A percentile compares a stretch with the other conserved stretches of the same genome.
Evolutionary conservation across 2,797 vertebrate genomes (phyloP).

Genomic region (Uromys caudimaculatus): DNA sequence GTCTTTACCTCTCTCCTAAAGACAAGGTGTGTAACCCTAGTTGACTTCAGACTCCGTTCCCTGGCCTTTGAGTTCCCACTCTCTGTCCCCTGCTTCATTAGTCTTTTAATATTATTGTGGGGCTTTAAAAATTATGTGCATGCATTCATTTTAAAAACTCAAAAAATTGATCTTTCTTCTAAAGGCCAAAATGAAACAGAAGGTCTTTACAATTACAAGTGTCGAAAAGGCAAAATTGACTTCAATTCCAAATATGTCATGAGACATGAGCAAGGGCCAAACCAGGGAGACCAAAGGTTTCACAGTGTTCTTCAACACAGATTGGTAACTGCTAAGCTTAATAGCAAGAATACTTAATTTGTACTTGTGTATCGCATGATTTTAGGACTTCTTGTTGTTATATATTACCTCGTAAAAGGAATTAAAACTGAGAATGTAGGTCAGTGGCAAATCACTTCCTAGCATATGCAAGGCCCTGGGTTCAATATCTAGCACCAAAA

Average conservation of each 20-base stretch:
- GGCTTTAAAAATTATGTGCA: conserved; percentile 12
- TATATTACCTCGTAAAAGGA: conserved; percentile 13
- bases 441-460: not conserved
- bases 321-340: conserved; percentile 26
- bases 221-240: conserved; percentile 51
- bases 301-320: not conserved
- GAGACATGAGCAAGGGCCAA: not conserved
- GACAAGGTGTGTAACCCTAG: not conserved
- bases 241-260: not conserved
- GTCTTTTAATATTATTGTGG: conserved; percentile 31
- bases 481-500: not conserved
- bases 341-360: conserved; percentile 30
- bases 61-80: not conserved
- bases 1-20: not conserved
- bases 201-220: conserved; percentile 22
- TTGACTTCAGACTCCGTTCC: not conserved
- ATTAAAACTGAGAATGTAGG: not conserved
- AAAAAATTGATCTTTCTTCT: conserved; percentile 35
- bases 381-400: conserved; percentile 51
- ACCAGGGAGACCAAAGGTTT: not conserved
- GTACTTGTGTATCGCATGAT: not conserved
- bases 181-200: conserved; percentile 38
- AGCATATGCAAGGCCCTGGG: not conserved
- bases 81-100: not conserved
- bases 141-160: conserved; percentile 38